Percentiles rank a stretch among this genome's conserved stretches.
phyloP scores from a whole-genome alignment of 2,888 invertebrate species.

The Melinopterus prodromus region DNA sequence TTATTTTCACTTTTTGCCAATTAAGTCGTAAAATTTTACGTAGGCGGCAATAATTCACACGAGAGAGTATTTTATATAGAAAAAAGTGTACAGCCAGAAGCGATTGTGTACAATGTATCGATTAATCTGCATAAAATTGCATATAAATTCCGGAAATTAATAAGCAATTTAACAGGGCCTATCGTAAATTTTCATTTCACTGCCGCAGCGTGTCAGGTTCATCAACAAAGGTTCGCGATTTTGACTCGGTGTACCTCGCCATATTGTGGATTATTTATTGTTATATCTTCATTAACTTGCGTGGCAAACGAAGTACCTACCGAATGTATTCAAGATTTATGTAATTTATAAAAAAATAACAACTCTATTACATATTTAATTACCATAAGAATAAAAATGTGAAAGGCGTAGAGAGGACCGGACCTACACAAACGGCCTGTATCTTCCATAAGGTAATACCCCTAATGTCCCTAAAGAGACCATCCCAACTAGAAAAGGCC shows the following conservation, averaged over 20 bases:
- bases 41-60: no score
- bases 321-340: no score
- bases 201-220: background rate
- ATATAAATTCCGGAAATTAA: background rate
- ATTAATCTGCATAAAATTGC: no score
- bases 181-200: background rate
- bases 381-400: background rate
- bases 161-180: background rate
- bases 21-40: no score
- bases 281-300: background rate
- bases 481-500: background rate
- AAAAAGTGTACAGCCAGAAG: no score
- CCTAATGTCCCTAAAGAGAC: background rate
- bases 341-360: background rate
- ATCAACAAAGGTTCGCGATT: background rate
- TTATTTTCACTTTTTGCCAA: no score
- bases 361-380: background rate
- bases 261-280: background rate
- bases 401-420: background rate
- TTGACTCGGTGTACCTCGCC: background rate
- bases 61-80: no score
- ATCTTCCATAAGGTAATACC: background rate
- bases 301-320: no score
- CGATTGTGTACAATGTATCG: background rate
- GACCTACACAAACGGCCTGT: no score